Conservation (phyloP, 2,888 invertebrate species). For the Empis livida region DNA sequence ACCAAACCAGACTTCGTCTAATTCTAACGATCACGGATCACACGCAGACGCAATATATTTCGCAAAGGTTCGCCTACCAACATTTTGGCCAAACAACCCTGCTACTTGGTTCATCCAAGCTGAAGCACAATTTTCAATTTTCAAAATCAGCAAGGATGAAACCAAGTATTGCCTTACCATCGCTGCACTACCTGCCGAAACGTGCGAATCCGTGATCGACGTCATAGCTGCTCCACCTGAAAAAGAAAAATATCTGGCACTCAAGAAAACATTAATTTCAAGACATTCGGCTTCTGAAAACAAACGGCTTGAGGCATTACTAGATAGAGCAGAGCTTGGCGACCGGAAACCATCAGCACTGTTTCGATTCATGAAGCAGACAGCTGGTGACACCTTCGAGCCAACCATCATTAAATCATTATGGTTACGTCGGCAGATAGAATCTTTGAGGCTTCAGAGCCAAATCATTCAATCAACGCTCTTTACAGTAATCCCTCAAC, state of each 20-base stretch:
- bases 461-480: no score
- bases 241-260: conserved; percentile 1
- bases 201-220: background rate
- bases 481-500: no score
- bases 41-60: background rate
- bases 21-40: no score
- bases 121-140: conserved; percentile 4
- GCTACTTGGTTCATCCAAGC: conserved; percentile 4
- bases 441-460: conserved; percentile 1
- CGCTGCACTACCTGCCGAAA: conserved; percentile 2
- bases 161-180: conserved; percentile 4
- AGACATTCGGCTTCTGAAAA: conserved; percentile 3
- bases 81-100: conserved; percentile 2
- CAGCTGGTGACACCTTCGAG: conserved; percentile 1
- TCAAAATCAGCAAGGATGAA: conserved; percentile 1
- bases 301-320: background rate
- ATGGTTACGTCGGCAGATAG: conserved; percentile 5
- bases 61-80: background rate
- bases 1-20: no score
- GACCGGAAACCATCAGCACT: conserved; percentile 4
- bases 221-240: conserved; percentile 1
- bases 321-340: conserved; percentile 4
- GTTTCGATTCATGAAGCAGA: conserved; percentile 4
- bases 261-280: background rate
- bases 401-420: background rate